These are phyloP conservation scores for Fissipunctia ypsillon DNA, from an alignment of 2,888 invertebrate genomes.

Conservation along the genomic window DNA sequence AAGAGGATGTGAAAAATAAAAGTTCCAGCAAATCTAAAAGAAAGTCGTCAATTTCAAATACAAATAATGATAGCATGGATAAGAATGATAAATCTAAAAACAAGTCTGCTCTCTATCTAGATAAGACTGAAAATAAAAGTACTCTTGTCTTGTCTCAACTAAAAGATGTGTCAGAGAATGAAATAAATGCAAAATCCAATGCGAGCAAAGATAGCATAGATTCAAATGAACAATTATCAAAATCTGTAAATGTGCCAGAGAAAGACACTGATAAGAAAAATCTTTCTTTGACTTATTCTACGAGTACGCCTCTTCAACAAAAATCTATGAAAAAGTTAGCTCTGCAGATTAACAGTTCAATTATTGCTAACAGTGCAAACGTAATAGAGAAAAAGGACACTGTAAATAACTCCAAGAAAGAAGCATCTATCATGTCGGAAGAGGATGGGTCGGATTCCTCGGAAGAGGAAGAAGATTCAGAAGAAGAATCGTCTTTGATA, in stretches of 20 bases:
- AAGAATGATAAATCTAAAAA: slow-evolving; percentile 70
- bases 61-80: slow-evolving; percentile 38
- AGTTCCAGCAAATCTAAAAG: slow-evolving; percentile 48
- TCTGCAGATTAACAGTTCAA: slow-evolving; percentile 79
- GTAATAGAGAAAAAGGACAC: slow-evolving; percentile 57
- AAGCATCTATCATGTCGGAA: slow-evolving; percentile 45
- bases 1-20: slow-evolving; percentile 18
- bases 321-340: slow-evolving; percentile 75
- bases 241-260: slow-evolving; percentile 72
- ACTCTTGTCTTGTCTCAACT: slow-evolving; percentile 81
- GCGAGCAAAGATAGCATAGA: slow-evolving; percentile 65
- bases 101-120: slow-evolving; percentile 62
- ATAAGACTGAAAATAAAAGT: slow-evolving; percentile 68
- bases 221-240: slow-evolving; percentile 71
- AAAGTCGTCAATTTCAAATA: slow-evolving; percentile 46
- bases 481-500: slow-evolving; percentile 65
- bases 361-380: slow-evolving; percentile 70
- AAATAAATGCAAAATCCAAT: slow-evolving; percentile 69
- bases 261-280: slow-evolving; percentile 73
- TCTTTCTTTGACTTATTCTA: slow-evolving; percentile 76
- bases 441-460: slow-evolving; percentile 55
- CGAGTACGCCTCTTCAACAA: slow-evolving; percentile 84
- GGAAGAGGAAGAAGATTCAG: slow-evolving; percentile 70
- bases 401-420: slow-evolving; percentile 55
- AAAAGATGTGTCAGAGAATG: slow-evolving; percentile 77